Percentiles rank a stretch among this genome's conserved stretches.
Evolutionary conservation across 2,797 vertebrate species (phyloP).

Genomic region (Carduelis carduelis): DNA sequence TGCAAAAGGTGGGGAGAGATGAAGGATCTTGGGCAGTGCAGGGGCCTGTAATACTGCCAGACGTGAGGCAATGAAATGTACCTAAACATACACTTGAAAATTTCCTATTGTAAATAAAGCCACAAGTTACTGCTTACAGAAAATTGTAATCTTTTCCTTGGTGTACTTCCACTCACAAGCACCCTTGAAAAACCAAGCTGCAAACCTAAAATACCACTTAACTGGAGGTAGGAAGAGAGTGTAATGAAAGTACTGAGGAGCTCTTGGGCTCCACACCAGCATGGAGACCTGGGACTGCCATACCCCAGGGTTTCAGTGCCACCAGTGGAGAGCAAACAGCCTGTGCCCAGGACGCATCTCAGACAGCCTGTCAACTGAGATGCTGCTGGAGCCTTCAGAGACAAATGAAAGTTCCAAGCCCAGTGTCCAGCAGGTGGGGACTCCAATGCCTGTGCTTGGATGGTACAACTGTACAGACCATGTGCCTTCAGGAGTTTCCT

Average conservation of each 20-base stretch:
- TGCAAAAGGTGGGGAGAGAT: neutral
- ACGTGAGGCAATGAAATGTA: neutral
- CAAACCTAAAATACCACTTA: neutral
- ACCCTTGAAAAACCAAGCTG: neutral
- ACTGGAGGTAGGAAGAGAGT: neutral
- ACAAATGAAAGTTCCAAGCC: neutral
- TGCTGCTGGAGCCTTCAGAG: neutral
- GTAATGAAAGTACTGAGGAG: rapidly evolving
- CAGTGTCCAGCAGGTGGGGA: rapidly evolving
- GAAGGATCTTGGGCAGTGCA: neutral
- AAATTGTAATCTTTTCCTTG: neutral
- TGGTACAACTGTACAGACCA: neutral
- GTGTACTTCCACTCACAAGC: neutral
- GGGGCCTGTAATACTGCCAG: neutral
- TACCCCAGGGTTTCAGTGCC: neutral
- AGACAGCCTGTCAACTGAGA: neutral
- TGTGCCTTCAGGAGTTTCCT: neutral
- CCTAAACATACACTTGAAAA: neutral
- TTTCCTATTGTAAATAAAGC: neutral
- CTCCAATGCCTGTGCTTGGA: neutral
- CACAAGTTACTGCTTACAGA: neutral
- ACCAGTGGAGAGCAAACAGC: neutral
- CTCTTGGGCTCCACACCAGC: neutral
- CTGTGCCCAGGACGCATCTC: neutral
- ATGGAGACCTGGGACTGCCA: rapidly evolving